A percentile compares a stretch with the other conserved stretches of the same genome.
These are phyloP conservation scores for Nesogale talazaci DNA, from an alignment of 2,113 vertebrate species.

Conservation along the genomic window DNA sequence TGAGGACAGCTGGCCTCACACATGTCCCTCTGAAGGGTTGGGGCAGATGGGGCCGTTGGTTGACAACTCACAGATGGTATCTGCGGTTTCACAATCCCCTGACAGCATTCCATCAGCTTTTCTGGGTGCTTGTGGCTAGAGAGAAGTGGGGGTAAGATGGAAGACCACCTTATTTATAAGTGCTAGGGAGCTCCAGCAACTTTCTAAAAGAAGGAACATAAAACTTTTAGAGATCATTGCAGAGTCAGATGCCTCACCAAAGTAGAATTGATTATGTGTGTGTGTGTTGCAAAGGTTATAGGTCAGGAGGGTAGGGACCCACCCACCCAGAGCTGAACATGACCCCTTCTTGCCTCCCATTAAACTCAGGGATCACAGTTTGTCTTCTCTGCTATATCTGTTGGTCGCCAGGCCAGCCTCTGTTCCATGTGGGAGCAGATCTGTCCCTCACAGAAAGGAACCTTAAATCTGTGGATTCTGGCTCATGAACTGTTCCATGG, in stretches of 20 bases:
- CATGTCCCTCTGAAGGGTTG: background rate
- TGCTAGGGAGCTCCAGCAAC: constrained; percentile 10
- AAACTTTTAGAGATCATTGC: constrained; percentile 65
- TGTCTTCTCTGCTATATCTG: too few species aligned
- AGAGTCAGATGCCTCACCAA: constrained; percentile 11
- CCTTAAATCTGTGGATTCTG: background rate
- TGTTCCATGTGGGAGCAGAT: background rate
- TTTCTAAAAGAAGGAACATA: constrained; percentile 72
- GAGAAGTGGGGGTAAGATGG: background rate
- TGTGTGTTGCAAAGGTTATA: background rate
- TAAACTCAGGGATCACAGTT: background rate
- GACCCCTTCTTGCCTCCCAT: background rate
- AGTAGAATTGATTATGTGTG: background rate
- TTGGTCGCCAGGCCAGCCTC: background rate
- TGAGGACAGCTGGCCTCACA: background rate
- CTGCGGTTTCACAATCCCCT: background rate
- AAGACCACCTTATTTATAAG: background rate
- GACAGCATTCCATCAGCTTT: background rate
- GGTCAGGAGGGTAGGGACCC: background rate
- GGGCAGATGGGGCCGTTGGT: background rate
- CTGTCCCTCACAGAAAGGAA: background rate
- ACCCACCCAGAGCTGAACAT: background rate
- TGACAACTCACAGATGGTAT: background rate
- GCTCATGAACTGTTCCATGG: background rate
- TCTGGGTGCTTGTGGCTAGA: background rate